phyloP scores from a whole-genome alignment of 2,797 vertebrate species.

The Pseudochromis fuscus region DNA sequence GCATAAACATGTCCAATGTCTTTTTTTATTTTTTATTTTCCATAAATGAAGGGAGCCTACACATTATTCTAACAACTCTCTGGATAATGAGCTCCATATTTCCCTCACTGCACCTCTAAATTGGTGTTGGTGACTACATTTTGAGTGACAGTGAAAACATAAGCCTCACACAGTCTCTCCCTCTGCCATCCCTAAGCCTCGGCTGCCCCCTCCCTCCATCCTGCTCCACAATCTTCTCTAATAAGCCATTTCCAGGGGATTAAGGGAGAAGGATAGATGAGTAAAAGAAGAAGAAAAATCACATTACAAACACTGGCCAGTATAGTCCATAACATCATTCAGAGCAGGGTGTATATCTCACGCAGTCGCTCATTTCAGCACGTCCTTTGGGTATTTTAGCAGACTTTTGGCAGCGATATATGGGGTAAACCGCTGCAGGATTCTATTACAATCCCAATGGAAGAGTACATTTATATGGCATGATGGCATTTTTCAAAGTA shows the following conservation, averaged over 20 bases:
- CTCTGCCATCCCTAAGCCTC: no score
- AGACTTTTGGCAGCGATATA: slow-evolving; percentile 38
- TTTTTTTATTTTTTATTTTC: no score
- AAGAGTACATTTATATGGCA: slow-evolving; percentile 44
- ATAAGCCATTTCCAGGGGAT: slow-evolving; percentile 69
- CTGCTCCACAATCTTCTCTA: slow-evolving; percentile 53
- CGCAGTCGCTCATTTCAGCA: slow-evolving; percentile 32
- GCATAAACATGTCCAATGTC: slow-evolving; percentile 25
- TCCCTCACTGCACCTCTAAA: slow-evolving; percentile 2
- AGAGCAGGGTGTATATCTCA: slow-evolving; percentile 25
- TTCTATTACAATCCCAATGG: slow-evolving; percentile 50
- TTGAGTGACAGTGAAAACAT: slow-evolving; percentile 26
- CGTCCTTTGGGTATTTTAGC: slow-evolving; percentile 54
- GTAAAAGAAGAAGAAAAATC: slow-evolving; percentile 43
- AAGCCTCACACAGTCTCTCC: slow-evolving; percentile 20
- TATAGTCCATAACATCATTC: slow-evolving; percentile 33
- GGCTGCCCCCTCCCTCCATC: slow-evolving; percentile 39
- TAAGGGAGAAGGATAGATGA: slow-evolving; percentile 45
- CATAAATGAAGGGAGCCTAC: slow-evolving; percentile 11
- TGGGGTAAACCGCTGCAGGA: slow-evolving; percentile 45
- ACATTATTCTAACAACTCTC: not conserved
- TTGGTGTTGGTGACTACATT: not conserved
- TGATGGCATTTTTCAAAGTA: slow-evolving; percentile 54
- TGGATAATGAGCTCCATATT: slow-evolving; percentile 34
- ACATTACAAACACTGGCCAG: slow-evolving; percentile 33